phyloP scores from a whole-genome alignment of 2,797 vertebrate species.

The Arnoldichthys spilopterus region DNA sequence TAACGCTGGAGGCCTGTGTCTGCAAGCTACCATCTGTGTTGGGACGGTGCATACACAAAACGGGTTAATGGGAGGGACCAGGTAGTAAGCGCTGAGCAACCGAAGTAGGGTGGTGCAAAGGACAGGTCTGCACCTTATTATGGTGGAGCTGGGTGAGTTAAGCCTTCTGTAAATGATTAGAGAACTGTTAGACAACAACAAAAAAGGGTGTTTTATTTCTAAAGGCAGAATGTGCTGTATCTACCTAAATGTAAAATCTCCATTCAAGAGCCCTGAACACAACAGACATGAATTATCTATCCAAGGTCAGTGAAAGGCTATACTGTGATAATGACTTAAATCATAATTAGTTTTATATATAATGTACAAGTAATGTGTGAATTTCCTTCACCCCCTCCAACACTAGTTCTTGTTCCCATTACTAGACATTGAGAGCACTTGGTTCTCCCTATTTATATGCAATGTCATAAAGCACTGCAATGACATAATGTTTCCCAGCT shows the following conservation, averaged over 20 bases:
- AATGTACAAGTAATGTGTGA: no score
- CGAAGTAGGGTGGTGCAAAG: background rate
- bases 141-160: background rate
- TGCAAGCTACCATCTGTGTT: background rate
- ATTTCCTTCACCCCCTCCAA: no score
- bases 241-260: background rate
- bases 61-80: constrained; percentile 8
- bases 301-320: no score
- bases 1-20: constrained; percentile 5
- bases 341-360: no score
- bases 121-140: background rate
- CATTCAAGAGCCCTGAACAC: background rate
- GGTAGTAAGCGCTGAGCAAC: background rate
- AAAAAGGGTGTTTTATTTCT: no score
- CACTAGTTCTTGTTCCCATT: no score
- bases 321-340: no score
- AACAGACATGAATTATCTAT: no score
- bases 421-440: background rate
- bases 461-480: background rate
- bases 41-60: background rate
- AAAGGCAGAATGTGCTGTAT: background rate
- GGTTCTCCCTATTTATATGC: no score
- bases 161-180: background rate
- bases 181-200: background rate
- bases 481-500: background rate